Percentiles rank a stretch among this genome's conserved stretches.
phyloP scores from a whole-genome alignment of 2,888 invertebrate species.

The Liodrosophila aerea region DNA sequence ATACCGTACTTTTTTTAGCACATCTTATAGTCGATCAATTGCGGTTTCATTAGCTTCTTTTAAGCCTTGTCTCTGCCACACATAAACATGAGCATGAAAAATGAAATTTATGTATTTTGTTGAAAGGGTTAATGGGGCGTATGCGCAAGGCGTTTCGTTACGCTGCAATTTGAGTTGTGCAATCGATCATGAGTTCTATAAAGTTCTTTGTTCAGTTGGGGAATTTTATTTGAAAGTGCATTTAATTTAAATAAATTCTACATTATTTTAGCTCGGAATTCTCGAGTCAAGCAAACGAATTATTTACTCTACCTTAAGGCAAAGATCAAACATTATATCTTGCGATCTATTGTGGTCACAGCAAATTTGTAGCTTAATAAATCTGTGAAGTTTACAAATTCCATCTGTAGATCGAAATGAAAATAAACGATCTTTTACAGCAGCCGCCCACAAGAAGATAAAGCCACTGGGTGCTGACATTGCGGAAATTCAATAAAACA shows the following conservation, averaged over 20 bases:
- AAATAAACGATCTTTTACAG: constrained; percentile 59
- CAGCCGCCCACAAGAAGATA: constrained; percentile 30
- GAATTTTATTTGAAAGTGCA: not conserved
- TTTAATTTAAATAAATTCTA: too few species aligned
- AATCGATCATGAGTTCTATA: constrained; percentile 43
- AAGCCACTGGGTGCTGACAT: constrained; percentile 18
- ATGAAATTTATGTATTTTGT: constrained; percentile 56
- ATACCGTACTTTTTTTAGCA: constrained; percentile 3
- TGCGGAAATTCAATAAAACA: constrained; percentile 54
- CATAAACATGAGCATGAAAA: constrained; percentile 42
- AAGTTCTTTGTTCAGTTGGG: too few species aligned
- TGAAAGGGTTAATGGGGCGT: constrained; percentile 61
- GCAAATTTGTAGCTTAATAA: constrained; percentile 31
- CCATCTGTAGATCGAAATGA: constrained; percentile 40
- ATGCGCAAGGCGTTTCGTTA: constrained; percentile 34
- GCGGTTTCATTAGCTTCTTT: not conserved
- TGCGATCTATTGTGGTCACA: not conserved
- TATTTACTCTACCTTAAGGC: not conserved
- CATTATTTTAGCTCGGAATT: not conserved
- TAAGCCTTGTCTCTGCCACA: constrained; percentile 26
- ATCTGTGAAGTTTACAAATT: constrained; percentile 42
- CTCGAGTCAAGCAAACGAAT: not conserved
- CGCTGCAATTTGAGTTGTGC: constrained; percentile 29
- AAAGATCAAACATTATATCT: not conserved
- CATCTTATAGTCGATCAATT: not conserved